Evolutionary conservation across 2,113 vertebrate species (phyloP), one percentile per base, ranked within the genome.

Genomic region (Oncorhynchus clarkii): DNA sequence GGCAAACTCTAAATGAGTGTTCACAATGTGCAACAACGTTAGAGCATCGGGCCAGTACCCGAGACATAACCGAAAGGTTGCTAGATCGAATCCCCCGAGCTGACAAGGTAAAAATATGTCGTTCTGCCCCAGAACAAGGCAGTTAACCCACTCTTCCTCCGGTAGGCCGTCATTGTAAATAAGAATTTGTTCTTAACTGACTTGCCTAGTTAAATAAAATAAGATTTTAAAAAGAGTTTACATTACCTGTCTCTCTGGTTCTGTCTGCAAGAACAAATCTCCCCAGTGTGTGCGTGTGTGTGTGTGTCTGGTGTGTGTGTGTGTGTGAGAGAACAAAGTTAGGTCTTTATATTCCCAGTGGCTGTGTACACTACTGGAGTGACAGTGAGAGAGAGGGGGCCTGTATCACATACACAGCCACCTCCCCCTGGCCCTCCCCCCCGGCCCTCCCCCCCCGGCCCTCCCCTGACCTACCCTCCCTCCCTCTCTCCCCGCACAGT

Each of bases 401-500:
- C 78, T 82, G 78, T 84, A 74, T 71, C 80, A 24, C 48, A n/a
- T 24, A 29, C 54, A n/a, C 70, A 20, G 5, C 54, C 71, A 20
- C 68, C 60, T 67, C 31, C 26, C 88, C 87, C 76, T 83, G 26
- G 26, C 26, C 26, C 26, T 26, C 26, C 26, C 26, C 26, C 26
- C 26, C 26, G 26, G n/a, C n/a, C n/a, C n/a, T n/a, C n/a, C n/a
- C n/a, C n/a, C n/a, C n/a, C n/a, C n/a, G n/a, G 70, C 24, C 65
- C 67, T 29, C 70, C 82, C 78, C 79, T 85, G 79, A 66, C 69
- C 49, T 75, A 87, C 90, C 91, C 85, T 80, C 80, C 88, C 85
- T 79, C 80, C 87, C 88, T 48, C 72, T 31, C 29, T 60, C 78
- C 70, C 69, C 94, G 93, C 93, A 89, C 94, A 91, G 90, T 90